Evolutionary conservation across 2,888 invertebrate genomes (phyloP).

Genomic region (Yponomeuta sedellus): DNA sequence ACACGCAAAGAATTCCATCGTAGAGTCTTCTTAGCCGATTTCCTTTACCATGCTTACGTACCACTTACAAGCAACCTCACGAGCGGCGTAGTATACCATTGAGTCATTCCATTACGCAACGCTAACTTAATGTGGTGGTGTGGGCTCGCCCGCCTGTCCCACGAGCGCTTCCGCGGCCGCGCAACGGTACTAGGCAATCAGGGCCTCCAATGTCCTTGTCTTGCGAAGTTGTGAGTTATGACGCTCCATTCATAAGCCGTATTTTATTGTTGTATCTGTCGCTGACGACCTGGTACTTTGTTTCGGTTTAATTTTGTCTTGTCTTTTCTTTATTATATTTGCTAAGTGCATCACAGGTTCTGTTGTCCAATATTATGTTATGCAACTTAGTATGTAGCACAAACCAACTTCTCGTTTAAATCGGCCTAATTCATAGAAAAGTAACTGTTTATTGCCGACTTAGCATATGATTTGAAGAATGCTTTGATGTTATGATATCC

Average conservation of each 20-base stretch:
- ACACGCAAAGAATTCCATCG: not conserved
- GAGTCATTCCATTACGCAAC: constrained; percentile 12
- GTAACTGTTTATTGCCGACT: no score
- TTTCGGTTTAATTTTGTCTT: not conserved
- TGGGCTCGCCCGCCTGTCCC: constrained; percentile 18
- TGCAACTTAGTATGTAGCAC: no score
- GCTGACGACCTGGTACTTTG: not conserved
- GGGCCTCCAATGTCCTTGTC: constrained; percentile 13
- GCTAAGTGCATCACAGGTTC: not conserved
- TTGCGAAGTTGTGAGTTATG: not conserved
- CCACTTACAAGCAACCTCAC: not conserved
- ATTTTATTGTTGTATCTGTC: not conserved
- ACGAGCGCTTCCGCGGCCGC: constrained; percentile 13
- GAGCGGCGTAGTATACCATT: constrained; percentile 4
- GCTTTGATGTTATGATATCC: no score
- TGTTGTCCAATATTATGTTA: no score
- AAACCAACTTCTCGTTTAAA: no score
- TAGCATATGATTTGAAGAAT: no score
- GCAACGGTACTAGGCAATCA: constrained; percentile 15
- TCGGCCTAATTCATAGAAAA: no score
- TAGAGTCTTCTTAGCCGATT: not conserved
- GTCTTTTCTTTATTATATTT: not conserved
- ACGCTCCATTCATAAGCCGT: constrained; percentile 11
- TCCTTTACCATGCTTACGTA: not conserved
- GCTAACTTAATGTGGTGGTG: constrained; percentile 12